These are phyloP conservation scores for Vanessa cardui DNA, from an alignment of 2,888 invertebrate genomes.

Conservation along the genomic window DNA sequence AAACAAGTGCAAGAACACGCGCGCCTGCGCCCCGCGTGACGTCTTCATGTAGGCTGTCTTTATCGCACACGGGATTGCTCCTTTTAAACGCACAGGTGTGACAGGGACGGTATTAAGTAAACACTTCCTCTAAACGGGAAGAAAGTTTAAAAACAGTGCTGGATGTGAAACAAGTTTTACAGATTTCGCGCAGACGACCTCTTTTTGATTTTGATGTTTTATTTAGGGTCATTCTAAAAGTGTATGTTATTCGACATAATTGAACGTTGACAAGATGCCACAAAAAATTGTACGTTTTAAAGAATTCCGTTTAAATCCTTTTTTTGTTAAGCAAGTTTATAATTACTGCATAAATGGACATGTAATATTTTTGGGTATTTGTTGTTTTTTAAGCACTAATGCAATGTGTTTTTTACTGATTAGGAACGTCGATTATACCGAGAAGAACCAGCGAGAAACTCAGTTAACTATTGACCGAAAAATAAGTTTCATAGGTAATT, in stretches of 20 bases:
- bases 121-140: slow-evolving; percentile 69
- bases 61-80: slow-evolving; percentile 59
- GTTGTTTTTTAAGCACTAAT: background rate
- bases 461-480: too few relatives aligned
- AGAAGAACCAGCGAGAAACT: too few relatives aligned
- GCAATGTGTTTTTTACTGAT: too few relatives aligned
- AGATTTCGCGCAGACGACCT: slow-evolving; percentile 75
- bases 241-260: slow-evolving; percentile 45
- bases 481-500: background rate
- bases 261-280: slow-evolving; percentile 44
- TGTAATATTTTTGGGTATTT: background rate
- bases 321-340: background rate
- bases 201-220: slow-evolving; percentile 60
- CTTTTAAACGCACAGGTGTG: slow-evolving; percentile 47
- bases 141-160: slow-evolving; percentile 78
- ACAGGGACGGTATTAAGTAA: slow-evolving; percentile 59
- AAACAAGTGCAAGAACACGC: slow-evolving; percentile 81
- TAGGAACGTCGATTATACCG: too few relatives aligned
- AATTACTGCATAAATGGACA: background rate
- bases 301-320: background rate
- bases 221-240: slow-evolving; percentile 50
- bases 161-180: slow-evolving; percentile 78
- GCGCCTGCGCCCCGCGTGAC: slow-evolving; percentile 79
- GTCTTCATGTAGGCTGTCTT: slow-evolving; percentile 78
- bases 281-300: slow-evolving; percentile 17